phyloP scores from a whole-genome alignment of 2,113 vertebrate genomes.

The Dasyurus viverrinus region DNA sequence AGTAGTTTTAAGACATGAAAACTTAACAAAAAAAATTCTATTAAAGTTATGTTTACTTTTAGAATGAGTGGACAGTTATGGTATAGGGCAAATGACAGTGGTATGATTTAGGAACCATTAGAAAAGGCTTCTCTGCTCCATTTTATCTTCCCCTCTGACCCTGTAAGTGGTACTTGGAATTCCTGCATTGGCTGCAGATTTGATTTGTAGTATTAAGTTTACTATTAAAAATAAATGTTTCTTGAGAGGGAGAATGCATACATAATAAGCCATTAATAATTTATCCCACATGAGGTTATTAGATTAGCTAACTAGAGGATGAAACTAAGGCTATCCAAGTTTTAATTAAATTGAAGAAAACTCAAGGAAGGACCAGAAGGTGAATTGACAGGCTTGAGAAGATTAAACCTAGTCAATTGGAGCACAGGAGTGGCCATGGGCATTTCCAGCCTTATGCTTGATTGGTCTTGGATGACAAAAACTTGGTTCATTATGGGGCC shows the following conservation, averaged over 20 bases:
- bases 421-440: neutral
- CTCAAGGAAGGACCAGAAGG: neutral
- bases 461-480: neutral
- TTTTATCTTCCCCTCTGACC: neutral
- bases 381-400: neutral
- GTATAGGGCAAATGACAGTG: neutral
- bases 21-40: neutral
- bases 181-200: neutral
- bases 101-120: neutral
- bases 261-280: neutral
- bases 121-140: neutral
- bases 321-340: neutral
- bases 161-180: neutral
- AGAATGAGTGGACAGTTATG: neutral
- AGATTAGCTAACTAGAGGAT: neutral
- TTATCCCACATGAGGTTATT: neutral
- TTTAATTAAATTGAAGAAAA: neutral
- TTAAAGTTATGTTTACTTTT: neutral
- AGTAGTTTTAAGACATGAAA: neutral
- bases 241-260: neutral
- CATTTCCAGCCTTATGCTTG: neutral
- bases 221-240: neutral
- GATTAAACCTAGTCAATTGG: neutral
- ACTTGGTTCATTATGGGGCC: neutral
- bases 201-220: neutral